Evolutionary conservation across 1,140 invertebrate genomes (phyloP).

Genomic region (Charaxes varanes): DNA sequence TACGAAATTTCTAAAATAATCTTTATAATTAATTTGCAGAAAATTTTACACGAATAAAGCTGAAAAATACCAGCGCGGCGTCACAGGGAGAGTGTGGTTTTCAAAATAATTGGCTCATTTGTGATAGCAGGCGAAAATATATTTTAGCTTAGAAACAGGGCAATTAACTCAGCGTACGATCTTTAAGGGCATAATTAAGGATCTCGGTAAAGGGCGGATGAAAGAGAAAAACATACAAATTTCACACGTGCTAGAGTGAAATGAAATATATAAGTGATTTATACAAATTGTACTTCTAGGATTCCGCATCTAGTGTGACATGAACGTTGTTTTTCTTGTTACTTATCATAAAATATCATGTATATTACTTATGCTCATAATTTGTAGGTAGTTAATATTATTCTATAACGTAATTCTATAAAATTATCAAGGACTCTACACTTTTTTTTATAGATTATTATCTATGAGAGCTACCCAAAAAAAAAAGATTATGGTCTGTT

Average conservation of each 20-base stretch:
- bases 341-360: no score
- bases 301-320: no score
- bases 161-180: conserved; percentile 23
- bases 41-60: neutral
- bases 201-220: conserved; percentile 20
- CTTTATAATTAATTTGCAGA: no score
- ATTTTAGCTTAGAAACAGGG: conserved; percentile 27
- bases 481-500: no score
- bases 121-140: conserved; percentile 26
- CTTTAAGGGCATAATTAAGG: conserved; percentile 29
- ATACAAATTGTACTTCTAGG: conserved; percentile 18
- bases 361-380: no score
- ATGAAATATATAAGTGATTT: conserved; percentile 13
- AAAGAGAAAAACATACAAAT: conserved; percentile 10
- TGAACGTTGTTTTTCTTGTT: no score
- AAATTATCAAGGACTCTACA: no score
- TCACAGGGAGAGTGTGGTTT: conserved; percentile 12
- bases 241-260: conserved; percentile 3
- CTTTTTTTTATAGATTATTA: no score
- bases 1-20: no score
- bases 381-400: no score
- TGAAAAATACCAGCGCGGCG: conserved; percentile 4
- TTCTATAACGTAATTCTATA: no score
- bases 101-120: conserved; percentile 24
- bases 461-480: no score